These are phyloP conservation scores for Atta colombica DNA, from an alignment of 1,140 invertebrate species.

Conservation along the genomic window DNA sequence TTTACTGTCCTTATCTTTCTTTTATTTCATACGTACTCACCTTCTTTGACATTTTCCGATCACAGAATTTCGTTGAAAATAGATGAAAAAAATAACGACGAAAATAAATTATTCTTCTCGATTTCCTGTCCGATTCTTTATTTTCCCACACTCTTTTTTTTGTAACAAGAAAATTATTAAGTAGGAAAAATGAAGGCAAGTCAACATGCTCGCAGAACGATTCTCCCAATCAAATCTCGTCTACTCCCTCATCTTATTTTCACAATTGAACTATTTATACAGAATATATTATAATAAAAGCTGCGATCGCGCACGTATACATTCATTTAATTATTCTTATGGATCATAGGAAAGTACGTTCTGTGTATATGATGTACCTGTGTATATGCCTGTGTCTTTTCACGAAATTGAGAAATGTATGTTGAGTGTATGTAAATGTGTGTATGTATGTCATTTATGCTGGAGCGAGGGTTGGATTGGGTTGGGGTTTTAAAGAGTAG, in stretches of 20 bases:
- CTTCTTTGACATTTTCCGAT: background rate
- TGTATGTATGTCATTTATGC: slow-evolving; percentile 13
- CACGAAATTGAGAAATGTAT: slow-evolving; percentile 23
- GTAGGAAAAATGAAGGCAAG: slow-evolving; percentile 35
- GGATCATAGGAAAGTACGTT: slow-evolving; percentile 58
- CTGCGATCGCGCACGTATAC: slow-evolving; percentile 82
- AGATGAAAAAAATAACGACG: slow-evolving; percentile 25
- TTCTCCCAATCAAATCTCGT: slow-evolving; percentile 72
- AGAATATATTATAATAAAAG: slow-evolving; percentile 86
- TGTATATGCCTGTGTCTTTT: slow-evolving; percentile 5
- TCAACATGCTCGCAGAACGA: background rate
- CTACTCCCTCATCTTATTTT: slow-evolving; percentile 62
- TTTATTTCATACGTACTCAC: background rate
- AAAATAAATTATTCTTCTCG: slow-evolving; percentile 17
- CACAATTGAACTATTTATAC: slow-evolving; percentile 85
- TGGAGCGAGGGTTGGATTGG: slow-evolving; percentile 50
- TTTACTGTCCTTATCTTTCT: background rate
- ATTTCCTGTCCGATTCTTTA: background rate
- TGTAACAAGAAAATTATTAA: background rate
- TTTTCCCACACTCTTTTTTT: slow-evolving; percentile 14
- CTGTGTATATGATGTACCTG: background rate
- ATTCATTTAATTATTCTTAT: slow-evolving; percentile 82
- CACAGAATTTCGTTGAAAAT: background rate
- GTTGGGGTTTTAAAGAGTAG: slow-evolving; percentile 53
- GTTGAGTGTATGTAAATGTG: background rate